Conservation (phyloP, 2,888 invertebrate species). For the Netelia inedita region DNA sequence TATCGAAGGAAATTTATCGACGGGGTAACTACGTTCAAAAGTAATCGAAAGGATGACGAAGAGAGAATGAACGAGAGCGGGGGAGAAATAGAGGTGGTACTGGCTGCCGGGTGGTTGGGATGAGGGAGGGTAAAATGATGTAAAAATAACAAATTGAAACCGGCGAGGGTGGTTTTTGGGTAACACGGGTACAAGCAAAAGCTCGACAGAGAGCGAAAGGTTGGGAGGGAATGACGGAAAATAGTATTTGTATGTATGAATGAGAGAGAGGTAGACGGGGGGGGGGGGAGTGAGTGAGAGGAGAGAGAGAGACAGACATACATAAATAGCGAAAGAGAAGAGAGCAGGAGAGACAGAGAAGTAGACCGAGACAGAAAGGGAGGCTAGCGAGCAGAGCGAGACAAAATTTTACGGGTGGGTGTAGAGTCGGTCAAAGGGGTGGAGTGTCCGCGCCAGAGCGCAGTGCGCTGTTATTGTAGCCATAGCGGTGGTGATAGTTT, state of each 20-base stretch:
- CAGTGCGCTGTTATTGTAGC: slow-evolving; percentile 45
- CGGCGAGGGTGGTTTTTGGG: slow-evolving; percentile 76
- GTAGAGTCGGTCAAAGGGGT: slow-evolving; percentile 62
- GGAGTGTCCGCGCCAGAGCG: slow-evolving; percentile 55
- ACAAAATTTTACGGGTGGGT: slow-evolving; percentile 44
- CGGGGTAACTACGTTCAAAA: slow-evolving; percentile 38
- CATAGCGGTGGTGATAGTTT: slow-evolving; percentile 22
- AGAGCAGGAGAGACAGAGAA: slow-evolving; percentile 29
- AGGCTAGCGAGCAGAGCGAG: slow-evolving; percentile 48
- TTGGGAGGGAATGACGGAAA: slow-evolving; percentile 60
- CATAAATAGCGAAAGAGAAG: slow-evolving; percentile 32
- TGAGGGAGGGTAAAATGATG: slow-evolving; percentile 78
- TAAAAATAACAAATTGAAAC: slow-evolving; percentile 83
- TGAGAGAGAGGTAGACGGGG: slow-evolving; percentile 44
- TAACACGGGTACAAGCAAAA: slow-evolving; percentile 59
- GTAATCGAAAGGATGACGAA: slow-evolving; percentile 49
- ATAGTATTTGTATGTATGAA: slow-evolving; percentile 39
- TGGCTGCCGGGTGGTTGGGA: slow-evolving; percentile 52
- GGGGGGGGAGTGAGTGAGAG: slow-evolving; percentile 45
- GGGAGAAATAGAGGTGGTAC: slow-evolving; percentile 30
- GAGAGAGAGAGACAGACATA: slow-evolving; percentile 39
- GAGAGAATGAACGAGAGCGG: slow-evolving; percentile 56
- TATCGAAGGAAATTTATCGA: slow-evolving; percentile 1
- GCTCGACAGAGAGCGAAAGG: slow-evolving; percentile 61
- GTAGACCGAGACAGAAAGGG: slow-evolving; percentile 34